Base-by-base conservation (phyloP, 2,888 invertebrate species). In the Chromoteleia sp. region DNA sequence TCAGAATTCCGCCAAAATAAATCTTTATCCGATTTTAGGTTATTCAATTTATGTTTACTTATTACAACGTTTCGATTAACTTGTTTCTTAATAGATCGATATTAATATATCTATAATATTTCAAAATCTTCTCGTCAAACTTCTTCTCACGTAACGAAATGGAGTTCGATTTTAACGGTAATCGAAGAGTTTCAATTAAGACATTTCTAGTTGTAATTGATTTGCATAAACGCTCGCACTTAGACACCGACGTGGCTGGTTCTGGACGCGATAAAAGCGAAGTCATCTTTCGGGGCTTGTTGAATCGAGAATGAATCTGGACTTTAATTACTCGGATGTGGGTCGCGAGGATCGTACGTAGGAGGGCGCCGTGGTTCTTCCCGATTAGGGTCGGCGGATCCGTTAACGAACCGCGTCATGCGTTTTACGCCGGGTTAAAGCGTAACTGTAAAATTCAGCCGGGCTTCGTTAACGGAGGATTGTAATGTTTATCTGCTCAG, bases 301-400 rank as follows among this genome's bases (percentile, higher is more conserved):
- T 48, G 59, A 67, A 56, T 50, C 7, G 50, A 41, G 29, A 63
- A 68, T 56, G 50, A 68, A 68, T 68, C 56, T 70, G 41, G 52
- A 65, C 73, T 58, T 74, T 82, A 78, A 82, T 82, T 78, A 75
- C 36, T 58, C 19, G 52, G 33, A 81, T 81, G 79, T 83, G 81
- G 84, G 84, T 83, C 79, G 80, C 81, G 54, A 70, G 68, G 58
- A 78, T 76, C 59, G 67, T 41, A 70, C 68, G 74, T 70, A 70
- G 70, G 77, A 73, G 79, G 70, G 59, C 54, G 10, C 39, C 30
- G 75, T 50, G 29, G 45, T 36, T 67, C 41, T 45, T 36, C 48
- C 77, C 83, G 79, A 78, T 74, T 78, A 77, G 80, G 81, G 81
- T 83, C 81, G 78, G 45, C 63, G 39, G 48, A 54, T 73, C 78